phyloP scores from a whole-genome alignment of 1,140 invertebrate species.

The Papilio polyxenes region DNA sequence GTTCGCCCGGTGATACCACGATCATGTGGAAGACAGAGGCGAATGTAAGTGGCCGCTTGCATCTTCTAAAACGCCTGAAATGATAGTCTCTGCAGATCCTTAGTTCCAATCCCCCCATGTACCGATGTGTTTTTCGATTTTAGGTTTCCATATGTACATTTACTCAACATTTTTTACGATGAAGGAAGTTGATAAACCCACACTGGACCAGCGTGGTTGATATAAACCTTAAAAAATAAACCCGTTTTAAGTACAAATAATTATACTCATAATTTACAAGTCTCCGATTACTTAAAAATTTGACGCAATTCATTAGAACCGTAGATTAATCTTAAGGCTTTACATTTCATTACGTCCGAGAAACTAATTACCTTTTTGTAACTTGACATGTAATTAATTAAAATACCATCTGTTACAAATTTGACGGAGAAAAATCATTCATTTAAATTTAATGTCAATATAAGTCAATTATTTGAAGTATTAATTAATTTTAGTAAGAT shows the following conservation, averaged over 20 bases:
- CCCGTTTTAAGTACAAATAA: not conserved
- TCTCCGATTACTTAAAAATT: slow-evolving; percentile 21
- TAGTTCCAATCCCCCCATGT: too few relatives aligned
- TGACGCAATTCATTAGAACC: slow-evolving; percentile 19
- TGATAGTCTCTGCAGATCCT: too few relatives aligned
- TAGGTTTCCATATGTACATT: too few relatives aligned
- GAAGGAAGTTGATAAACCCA: too few relatives aligned
- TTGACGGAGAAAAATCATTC: slow-evolving; percentile 21
- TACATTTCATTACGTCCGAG: slow-evolving; percentile 19
- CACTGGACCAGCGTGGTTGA: too few relatives aligned
- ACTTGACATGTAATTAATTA: slow-evolving; percentile 26
- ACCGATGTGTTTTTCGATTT: too few relatives aligned
- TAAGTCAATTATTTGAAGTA: not conserved
- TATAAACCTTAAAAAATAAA: not conserved
- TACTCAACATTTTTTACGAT: too few relatives aligned
- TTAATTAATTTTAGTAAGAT: not conserved
- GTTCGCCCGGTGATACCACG: too few relatives aligned
- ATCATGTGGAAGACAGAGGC: too few relatives aligned
- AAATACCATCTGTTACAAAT: slow-evolving; percentile 14
- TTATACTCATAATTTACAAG: not conserved
- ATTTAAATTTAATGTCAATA: slow-evolving; percentile 16
- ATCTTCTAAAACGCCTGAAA: too few relatives aligned
- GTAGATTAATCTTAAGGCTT: slow-evolving; percentile 25
- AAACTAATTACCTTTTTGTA: slow-evolving; percentile 26
- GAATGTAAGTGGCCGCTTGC: too few relatives aligned